Evolutionary conservation across 2,113 vertebrate genomes (phyloP).

Genomic region (Isichthys henryi): DNA sequence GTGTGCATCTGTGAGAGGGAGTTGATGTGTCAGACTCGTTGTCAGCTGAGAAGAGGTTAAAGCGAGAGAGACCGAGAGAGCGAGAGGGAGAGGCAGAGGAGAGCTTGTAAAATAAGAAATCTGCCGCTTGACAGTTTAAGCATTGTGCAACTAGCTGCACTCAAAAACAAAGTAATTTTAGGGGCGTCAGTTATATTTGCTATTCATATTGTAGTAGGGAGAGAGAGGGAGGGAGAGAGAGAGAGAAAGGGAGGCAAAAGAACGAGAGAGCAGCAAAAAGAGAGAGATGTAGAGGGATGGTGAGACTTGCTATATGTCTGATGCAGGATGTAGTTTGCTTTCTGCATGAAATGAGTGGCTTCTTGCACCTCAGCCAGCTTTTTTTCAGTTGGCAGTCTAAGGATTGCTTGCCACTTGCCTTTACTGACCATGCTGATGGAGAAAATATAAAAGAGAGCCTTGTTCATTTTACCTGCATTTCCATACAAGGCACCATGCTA

Average conservation of each 20-base stretch:
- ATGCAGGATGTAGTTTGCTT: background rate
- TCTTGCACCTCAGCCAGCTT: background rate
- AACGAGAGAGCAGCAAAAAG: background rate
- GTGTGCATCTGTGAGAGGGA: background rate
- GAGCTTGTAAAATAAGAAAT: conserved; percentile 4
- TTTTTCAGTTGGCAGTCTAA: background rate
- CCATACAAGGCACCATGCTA: background rate
- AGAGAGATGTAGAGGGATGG: background rate
- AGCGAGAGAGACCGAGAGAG: conserved; percentile 7
- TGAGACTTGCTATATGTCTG: background rate
- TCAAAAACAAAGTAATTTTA: background rate
- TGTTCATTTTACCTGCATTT: background rate
- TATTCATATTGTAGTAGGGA: background rate
- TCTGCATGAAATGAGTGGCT: background rate
- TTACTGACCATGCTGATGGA: background rate
- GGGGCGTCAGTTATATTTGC: background rate
- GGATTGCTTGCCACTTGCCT: background rate
- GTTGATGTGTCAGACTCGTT: conserved; percentile 20
- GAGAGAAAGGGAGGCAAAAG: background rate
- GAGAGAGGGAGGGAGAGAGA: too few species aligned
- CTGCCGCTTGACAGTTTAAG: conserved; percentile 11
- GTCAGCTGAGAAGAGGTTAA: background rate
- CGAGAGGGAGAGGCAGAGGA: conserved; percentile 10
- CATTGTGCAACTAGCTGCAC: background rate
- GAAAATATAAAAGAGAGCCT: background rate